A percentile compares a stretch with the other conserved stretches of the same genome.
Evolutionary conservation across 2,113 vertebrate species (phyloP).

Genomic region (Tricholaema leucomelas): DNA sequence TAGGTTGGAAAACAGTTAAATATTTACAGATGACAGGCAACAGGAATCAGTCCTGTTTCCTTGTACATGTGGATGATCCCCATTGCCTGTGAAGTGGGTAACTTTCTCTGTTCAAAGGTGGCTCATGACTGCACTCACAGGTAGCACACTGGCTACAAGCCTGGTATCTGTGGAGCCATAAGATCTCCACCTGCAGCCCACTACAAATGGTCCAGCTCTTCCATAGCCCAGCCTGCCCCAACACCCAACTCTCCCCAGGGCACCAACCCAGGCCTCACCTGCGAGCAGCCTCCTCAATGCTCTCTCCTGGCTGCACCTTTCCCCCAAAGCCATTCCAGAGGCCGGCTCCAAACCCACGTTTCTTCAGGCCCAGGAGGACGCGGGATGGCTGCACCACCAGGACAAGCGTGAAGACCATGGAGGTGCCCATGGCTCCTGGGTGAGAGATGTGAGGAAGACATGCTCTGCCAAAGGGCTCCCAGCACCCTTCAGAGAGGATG

Average conservation of each 20-base stretch:
- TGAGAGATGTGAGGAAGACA: not conserved
- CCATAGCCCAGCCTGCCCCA: rapidly evolving
- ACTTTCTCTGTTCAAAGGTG: not conserved
- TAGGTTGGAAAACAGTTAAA: not conserved
- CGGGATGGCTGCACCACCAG: constrained; percentile 85
- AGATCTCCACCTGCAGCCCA: not conserved
- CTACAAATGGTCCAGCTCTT: rapidly evolving
- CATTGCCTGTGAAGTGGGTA: not conserved
- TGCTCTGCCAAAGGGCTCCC: rapidly evolving
- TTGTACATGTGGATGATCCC: rapidly evolving
- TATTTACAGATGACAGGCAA: not conserved
- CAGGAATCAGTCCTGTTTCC: not conserved
- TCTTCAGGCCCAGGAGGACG: constrained; percentile 94
- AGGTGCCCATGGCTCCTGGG: constrained; percentile 73
- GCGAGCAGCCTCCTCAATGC: constrained; percentile 86
- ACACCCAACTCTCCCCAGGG: rapidly evolving
- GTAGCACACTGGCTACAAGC: rapidly evolving
- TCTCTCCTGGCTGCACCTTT: constrained; percentile 89
- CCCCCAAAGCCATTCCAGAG: constrained; percentile 97
- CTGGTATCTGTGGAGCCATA: rapidly evolving
- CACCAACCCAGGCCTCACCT: constrained; percentile 70
- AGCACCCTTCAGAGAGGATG: too few species aligned
- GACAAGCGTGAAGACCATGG: constrained; percentile 87
- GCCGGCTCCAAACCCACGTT: constrained; percentile 90
- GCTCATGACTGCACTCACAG: rapidly evolving